Conservation (phyloP, 2,888 invertebrate genomes). For the Stomorhina lunata region DNA sequence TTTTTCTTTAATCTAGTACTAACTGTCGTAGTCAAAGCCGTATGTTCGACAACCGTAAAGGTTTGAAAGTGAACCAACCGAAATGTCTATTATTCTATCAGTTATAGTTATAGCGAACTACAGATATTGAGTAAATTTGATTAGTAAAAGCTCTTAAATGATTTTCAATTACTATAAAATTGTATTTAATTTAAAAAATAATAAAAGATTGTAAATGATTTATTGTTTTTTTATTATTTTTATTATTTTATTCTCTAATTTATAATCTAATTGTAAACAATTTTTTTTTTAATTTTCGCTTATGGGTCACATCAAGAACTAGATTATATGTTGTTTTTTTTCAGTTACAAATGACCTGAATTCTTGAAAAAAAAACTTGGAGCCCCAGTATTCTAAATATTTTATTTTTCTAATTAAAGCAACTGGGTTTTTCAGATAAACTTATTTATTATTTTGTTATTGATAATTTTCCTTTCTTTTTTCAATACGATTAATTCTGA, state of each 20-base stretch:
- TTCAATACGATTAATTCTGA: too few relatives aligned
- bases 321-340: constrained; percentile 46
- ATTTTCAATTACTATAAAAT: background rate
- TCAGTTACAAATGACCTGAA: constrained; percentile 58
- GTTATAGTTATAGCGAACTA: too few relatives aligned
- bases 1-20: too few relatives aligned
- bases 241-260: too few relatives aligned
- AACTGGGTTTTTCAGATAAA: constrained; percentile 43
- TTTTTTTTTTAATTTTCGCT: constrained; percentile 56
- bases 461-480: too few relatives aligned
- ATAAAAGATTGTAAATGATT: constrained; percentile 53
- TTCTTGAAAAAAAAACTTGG: constrained; percentile 39
- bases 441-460: too few relatives aligned
- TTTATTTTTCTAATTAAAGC: constrained; percentile 24
- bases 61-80: too few relatives aligned
- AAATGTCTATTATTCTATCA: too few relatives aligned
- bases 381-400: constrained; percentile 51
- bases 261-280: constrained; percentile 61
- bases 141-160: constrained; percentile 6
- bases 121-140: too few relatives aligned
- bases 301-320: constrained; percentile 60
- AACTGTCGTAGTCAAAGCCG: too few relatives aligned
- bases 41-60: too few relatives aligned
- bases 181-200: constrained; percentile 33
- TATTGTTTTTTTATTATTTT: constrained; percentile 34